Evolutionary conservation across 2,113 vertebrate genomes (phyloP).

Genomic region (Catharus fuscescens): DNA sequence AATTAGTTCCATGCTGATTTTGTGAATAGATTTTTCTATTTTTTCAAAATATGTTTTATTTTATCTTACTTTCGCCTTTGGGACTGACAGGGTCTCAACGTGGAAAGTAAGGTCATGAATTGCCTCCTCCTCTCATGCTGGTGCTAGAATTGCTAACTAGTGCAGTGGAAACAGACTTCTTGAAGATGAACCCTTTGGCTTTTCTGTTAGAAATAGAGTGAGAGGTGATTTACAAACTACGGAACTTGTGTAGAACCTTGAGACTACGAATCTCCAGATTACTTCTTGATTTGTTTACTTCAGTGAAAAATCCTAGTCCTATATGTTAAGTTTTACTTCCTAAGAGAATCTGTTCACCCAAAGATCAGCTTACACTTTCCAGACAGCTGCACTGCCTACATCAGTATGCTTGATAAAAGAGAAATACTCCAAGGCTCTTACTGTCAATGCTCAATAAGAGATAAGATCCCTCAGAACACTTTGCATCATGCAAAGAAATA

Average conservation of each 20-base stretch:
- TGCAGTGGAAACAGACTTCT: background rate
- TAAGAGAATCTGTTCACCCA: background rate
- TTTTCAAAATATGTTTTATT: background rate
- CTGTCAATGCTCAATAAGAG: background rate
- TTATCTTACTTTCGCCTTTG: background rate
- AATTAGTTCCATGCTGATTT: background rate
- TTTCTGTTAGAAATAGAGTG: background rate
- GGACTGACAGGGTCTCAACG: background rate
- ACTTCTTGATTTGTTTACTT: constrained; percentile 3
- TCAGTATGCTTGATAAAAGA: background rate
- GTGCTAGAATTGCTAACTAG: background rate
- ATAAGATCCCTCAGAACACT: background rate
- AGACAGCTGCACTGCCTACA: background rate
- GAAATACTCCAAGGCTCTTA: background rate
- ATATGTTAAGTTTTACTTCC: background rate
- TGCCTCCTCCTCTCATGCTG: background rate
- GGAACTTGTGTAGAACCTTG: background rate
- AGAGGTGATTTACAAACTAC: background rate
- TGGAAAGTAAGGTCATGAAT: background rate
- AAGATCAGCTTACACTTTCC: background rate
- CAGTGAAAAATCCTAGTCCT: background rate
- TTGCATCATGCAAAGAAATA: background rate
- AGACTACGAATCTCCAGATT: background rate
- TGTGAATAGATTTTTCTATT: background rate
- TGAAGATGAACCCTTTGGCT: background rate